These are phyloP conservation scores for Netelia inedita DNA, from an alignment of 2,888 invertebrate species.

Conservation along the genomic window DNA sequence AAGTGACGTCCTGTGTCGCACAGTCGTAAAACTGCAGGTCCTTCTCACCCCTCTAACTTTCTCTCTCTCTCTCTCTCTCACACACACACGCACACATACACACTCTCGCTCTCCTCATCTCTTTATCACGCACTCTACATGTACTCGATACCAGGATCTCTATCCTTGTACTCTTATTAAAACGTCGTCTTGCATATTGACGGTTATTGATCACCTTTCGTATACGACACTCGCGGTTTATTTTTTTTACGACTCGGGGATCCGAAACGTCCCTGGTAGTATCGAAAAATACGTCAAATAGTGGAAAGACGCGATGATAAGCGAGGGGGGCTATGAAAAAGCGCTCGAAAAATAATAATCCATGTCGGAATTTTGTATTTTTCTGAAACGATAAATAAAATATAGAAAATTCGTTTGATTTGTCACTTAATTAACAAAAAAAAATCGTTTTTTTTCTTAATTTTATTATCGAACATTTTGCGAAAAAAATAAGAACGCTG, in stretches of 20 bases:
- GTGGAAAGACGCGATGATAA: too few relatives aligned
- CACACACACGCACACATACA: too few relatives aligned
- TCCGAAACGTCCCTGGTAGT: not conserved
- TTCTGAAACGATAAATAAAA: too few relatives aligned
- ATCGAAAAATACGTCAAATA: not conserved
- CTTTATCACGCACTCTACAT: not conserved
- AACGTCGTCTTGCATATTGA: conserved; percentile 81
- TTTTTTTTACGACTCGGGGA: conserved; percentile 31
- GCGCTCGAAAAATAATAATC: too few relatives aligned
- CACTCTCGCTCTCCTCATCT: not conserved
- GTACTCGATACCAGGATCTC: conserved; percentile 72
- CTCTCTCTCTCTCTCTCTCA: not conserved
- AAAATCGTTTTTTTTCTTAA: too few relatives aligned
- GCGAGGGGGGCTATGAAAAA: too few relatives aligned
- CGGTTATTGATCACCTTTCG: conserved; percentile 81
- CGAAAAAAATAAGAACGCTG: too few relatives aligned
- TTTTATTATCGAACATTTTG: too few relatives aligned
- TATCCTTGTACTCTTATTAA: conserved; percentile 81
- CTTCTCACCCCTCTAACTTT: conserved; percentile 29
- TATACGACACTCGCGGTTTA: conserved; percentile 8
- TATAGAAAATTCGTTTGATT: too few relatives aligned
- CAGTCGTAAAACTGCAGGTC: conserved; percentile 82
- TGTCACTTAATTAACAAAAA: too few relatives aligned
- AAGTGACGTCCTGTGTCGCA: conserved; percentile 84
- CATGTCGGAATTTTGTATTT: too few relatives aligned